Evolutionary conservation across 2,113 vertebrate genomes (phyloP).

Genomic region (Sphyrna mokarran): DNA sequence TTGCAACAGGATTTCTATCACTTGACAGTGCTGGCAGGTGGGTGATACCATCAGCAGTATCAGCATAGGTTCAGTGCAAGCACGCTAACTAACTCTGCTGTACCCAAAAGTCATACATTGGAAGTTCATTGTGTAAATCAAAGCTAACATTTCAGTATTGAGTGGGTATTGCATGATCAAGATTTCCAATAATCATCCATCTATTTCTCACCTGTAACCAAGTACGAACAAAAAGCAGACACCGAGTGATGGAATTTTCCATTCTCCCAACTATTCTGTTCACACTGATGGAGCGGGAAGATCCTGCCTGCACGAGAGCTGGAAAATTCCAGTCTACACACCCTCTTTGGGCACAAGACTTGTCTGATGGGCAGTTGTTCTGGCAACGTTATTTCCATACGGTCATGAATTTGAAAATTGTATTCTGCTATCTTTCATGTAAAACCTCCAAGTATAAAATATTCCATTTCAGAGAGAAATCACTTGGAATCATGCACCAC

Average conservation of each 20-base stretch:
- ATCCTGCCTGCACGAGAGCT: too few relatives aligned
- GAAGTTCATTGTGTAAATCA: not conserved
- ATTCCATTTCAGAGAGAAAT: not conserved
- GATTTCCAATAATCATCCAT: not conserved
- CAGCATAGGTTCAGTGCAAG: not conserved
- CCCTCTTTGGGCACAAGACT: not conserved
- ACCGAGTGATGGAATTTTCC: too few relatives aligned
- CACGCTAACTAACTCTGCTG: not conserved
- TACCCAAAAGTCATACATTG: not conserved
- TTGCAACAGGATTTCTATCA: not conserved
- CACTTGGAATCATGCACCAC: not conserved
- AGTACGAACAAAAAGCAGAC: not conserved
- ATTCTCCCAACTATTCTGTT: too few relatives aligned
- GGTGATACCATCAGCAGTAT: not conserved
- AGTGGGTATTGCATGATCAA: not conserved
- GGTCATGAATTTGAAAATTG: not conserved
- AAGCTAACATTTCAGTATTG: not conserved
- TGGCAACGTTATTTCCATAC: not conserved
- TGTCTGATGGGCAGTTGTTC: not conserved
- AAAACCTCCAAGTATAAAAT: not conserved
- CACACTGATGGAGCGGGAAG: too few relatives aligned
- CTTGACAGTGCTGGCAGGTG: not conserved
- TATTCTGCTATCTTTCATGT: not conserved
- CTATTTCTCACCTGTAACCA: not conserved
- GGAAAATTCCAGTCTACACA: too few relatives aligned